phyloP scores from a whole-genome alignment of 2,113 vertebrate species.

The Mustela nigripes region DNA sequence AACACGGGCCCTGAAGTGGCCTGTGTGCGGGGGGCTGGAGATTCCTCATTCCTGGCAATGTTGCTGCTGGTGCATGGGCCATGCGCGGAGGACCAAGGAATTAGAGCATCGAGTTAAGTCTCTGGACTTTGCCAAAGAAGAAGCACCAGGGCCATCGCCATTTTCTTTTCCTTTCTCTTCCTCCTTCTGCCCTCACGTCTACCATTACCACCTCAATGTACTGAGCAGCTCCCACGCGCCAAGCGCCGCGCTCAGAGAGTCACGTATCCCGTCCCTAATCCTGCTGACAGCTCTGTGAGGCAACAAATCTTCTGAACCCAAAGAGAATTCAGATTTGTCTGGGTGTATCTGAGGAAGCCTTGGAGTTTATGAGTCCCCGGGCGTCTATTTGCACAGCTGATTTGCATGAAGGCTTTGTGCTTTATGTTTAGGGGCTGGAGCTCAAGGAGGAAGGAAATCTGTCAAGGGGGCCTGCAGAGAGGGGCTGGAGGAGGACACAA shows the following conservation, averaged over 20 bases:
- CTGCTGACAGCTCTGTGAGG: neutral
- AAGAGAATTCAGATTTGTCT: constrained; percentile 11
- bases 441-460: neutral
- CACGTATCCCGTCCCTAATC: neutral
- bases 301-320: constrained; percentile 22
- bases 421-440: constrained; percentile 25
- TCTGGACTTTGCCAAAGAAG: neutral
- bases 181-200: neutral
- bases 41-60: neutral
- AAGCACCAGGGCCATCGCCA: too few species aligned
- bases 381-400: neutral
- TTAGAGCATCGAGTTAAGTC: neutral
- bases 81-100: accelerated
- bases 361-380: constrained; percentile 14
- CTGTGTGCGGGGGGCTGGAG: neutral
- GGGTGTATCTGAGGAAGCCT: neutral
- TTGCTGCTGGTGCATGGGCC: neutral
- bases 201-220: neutral
- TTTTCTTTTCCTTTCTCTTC: neutral
- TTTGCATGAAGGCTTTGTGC: constrained; percentile 12
- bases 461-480: neutral
- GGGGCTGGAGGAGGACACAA: neutral
- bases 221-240: accelerated
- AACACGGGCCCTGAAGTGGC: neutral
- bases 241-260: neutral